Evolutionary conservation across 1,140 invertebrate genomes (phyloP).

Genomic region (Apis florea): DNA sequence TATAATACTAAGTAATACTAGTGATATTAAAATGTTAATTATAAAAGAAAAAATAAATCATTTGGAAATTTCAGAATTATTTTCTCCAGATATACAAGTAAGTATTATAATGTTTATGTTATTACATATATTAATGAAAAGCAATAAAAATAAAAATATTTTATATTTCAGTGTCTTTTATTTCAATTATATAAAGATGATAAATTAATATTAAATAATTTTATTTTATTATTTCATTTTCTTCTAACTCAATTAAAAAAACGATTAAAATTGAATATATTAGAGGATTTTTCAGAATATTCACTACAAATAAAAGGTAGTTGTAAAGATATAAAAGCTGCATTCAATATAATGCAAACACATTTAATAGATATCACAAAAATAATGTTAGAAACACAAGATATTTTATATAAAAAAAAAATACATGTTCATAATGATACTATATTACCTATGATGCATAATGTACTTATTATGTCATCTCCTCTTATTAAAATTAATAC

Average conservation of each 20-base stretch:
- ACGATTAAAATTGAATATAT: slow-evolving; percentile 35
- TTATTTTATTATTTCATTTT: slow-evolving; percentile 59
- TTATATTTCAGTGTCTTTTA: slow-evolving; percentile 59
- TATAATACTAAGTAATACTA: slow-evolving; percentile 60
- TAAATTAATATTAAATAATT: slow-evolving; percentile 62
- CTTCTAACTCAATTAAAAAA: slow-evolving; percentile 54
- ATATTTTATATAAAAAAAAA: slow-evolving; percentile 24
- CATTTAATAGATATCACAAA: slow-evolving; percentile 33
- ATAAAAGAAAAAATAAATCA: slow-evolving; percentile 55
- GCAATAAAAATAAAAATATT: slow-evolving; percentile 8
- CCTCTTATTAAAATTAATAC: slow-evolving; percentile 68
- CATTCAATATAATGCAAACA: slow-evolving; percentile 54
- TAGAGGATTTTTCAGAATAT: slow-evolving; percentile 60
- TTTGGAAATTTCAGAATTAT: slow-evolving; percentile 55
- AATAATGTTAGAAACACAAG: slow-evolving; percentile 18
- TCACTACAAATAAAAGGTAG: slow-evolving; percentile 65
- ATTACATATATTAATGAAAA: neutral
- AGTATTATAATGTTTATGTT: neutral
- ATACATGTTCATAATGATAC: slow-evolving; percentile 19
- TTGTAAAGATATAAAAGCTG: slow-evolving; percentile 57
- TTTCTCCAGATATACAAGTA: slow-evolving; percentile 68
- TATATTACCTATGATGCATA: slow-evolving; percentile 42
- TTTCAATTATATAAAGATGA: slow-evolving; percentile 64
- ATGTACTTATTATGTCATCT: slow-evolving; percentile 66
- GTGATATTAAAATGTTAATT: slow-evolving; percentile 61